These are phyloP conservation scores for Tiaroga cobitis DNA, from an alignment of 2,797 vertebrate species.

Conservation along the genomic window DNA sequence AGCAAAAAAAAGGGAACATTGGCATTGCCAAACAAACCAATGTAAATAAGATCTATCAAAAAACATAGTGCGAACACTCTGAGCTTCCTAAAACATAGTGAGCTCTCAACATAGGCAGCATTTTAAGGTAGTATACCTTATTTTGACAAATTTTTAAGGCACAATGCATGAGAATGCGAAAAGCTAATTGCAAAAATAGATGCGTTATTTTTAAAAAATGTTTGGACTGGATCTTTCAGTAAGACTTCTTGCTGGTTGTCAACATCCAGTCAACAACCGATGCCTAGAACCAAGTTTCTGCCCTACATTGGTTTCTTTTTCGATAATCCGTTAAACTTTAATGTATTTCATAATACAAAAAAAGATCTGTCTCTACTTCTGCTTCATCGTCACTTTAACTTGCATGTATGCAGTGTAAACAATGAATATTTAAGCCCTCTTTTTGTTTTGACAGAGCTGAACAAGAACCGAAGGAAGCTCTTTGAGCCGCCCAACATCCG, in stretches of 20 bases:
- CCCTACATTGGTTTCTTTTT: neutral
- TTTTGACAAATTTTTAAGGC: no score
- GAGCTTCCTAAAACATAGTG: neutral
- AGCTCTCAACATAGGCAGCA: neutral
- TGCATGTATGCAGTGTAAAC: constrained; percentile 13
- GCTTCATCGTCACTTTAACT: constrained; percentile 17
- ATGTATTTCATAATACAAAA: neutral
- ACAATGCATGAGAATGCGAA: no score
- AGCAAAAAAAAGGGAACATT: constrained; percentile 34
- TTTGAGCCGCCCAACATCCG: constrained; percentile 85
- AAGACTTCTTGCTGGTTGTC: neutral
- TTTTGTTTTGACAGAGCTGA: constrained; percentile 77
- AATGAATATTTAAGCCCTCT: constrained; percentile 5
- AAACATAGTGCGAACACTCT: neutral
- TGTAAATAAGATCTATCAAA: constrained; percentile 31
- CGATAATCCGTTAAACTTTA: neutral
- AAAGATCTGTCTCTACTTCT: constrained; percentile 2
- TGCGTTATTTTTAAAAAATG: neutral
- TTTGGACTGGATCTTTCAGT: neutral
- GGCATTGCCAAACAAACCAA: constrained; percentile 42
- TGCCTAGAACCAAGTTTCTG: neutral
- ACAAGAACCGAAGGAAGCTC: constrained; percentile 87
- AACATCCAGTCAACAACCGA: neutral
- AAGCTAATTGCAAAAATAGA: no score
- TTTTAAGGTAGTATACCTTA: neutral